A percentile compares a stretch with the other conserved stretches of the same genome.
These are phyloP conservation scores for Struthidea cinerea DNA, from an alignment of 2,113 vertebrate genomes.

Conservation along the genomic window DNA sequence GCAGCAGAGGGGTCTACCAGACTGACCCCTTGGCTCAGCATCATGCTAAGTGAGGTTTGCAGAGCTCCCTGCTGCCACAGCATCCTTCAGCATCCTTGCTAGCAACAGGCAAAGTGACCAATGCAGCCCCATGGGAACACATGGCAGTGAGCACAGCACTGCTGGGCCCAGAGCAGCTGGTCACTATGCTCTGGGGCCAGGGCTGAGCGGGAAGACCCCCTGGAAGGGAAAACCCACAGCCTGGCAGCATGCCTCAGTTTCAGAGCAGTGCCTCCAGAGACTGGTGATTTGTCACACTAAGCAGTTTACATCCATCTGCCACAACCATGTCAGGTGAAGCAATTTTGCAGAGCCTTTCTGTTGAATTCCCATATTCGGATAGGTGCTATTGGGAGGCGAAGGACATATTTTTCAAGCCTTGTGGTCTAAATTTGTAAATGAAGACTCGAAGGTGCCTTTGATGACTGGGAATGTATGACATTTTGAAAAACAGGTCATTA, in stretches of 20 bases:
- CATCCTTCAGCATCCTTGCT: fast-evolving
- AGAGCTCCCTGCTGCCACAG: not conserved
- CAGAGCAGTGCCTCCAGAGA: not conserved
- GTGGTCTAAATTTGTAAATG: not conserved
- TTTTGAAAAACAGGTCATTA: slow-evolving; percentile 41
- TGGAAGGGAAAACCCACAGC: not conserved
- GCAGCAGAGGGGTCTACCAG: not conserved
- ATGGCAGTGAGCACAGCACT: fast-evolving
- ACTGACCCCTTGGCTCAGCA: not conserved
- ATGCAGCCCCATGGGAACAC: fast-evolving
- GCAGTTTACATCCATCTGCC: not conserved
- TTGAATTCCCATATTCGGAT: fast-evolving
- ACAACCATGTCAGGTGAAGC: not conserved
- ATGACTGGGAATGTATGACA: not conserved
- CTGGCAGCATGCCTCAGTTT: not conserved
- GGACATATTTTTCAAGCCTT: not conserved
- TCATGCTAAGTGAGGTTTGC: not conserved
- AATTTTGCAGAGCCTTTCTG: not conserved
- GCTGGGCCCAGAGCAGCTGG: not conserved
- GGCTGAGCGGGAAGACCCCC: not conserved
- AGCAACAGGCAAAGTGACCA: fast-evolving
- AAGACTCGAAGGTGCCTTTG: slow-evolving; percentile 31
- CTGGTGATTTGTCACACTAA: not conserved
- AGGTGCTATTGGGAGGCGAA: not conserved
- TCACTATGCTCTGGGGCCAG: fast-evolving